Evolutionary conservation across 2,888 invertebrate genomes (phyloP).

Genomic region (Drosophila paramelanica): DNA sequence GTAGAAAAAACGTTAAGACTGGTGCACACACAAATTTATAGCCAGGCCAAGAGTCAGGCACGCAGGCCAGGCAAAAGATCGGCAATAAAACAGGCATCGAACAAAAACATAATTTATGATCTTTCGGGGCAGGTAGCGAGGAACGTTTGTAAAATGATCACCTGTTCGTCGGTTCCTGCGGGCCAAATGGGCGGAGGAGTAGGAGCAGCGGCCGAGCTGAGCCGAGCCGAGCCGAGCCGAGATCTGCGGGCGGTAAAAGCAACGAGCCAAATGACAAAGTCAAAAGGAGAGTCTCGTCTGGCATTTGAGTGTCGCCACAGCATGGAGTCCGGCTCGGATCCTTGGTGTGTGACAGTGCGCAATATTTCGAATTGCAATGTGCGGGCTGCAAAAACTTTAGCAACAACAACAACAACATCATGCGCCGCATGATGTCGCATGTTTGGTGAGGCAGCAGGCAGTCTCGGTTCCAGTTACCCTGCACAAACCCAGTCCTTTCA

Average conservation of each 20-base stretch:
- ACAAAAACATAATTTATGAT: constrained; percentile 78
- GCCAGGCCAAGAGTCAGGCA: constrained; percentile 33
- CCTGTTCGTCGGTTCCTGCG: constrained; percentile 57
- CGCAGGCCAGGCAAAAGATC: constrained; percentile 34
- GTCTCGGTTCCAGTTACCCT: constrained; percentile 8
- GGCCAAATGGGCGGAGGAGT: no score
- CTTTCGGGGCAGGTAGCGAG: constrained; percentile 66
- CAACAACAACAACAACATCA: constrained; percentile 7
- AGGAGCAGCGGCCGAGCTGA: neutral
- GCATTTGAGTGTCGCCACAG: constrained; percentile 75
- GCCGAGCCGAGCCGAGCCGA: constrained; percentile 7
- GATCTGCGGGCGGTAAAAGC: constrained; percentile 69
- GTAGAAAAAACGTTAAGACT: no score
- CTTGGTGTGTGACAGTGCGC: constrained; percentile 72
- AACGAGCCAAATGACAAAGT: constrained; percentile 62
- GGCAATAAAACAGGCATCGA: constrained; percentile 50
- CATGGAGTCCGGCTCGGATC: constrained; percentile 58
- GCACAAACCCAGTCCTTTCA: neutral
- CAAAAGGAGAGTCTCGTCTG: constrained; percentile 48
- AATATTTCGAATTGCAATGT: constrained; percentile 76
- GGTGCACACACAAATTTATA: constrained; percentile 25
- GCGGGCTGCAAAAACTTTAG: constrained; percentile 58
- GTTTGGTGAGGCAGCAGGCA: constrained; percentile 48
- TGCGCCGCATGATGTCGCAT: constrained; percentile 69
- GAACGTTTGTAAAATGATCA: constrained; percentile 73